These are phyloP conservation scores for Nymphalis urticae DNA, from an alignment of 2,888 invertebrate species.

Conservation along the genomic window DNA sequence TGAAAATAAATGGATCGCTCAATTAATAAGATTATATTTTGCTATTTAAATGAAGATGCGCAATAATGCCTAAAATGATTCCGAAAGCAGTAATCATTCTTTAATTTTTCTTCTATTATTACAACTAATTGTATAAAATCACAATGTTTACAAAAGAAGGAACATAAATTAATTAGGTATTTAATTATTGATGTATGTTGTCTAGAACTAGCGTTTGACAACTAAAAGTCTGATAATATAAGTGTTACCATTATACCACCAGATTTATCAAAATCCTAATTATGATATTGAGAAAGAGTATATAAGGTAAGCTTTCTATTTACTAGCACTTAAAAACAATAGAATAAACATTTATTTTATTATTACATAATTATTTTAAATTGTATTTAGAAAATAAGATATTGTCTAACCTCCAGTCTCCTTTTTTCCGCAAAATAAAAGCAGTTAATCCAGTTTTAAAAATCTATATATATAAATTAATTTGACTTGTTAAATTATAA, in stretches of 20 bases:
- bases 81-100: conserved; percentile 7
- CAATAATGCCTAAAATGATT: conserved; percentile 11
- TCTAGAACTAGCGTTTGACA: not conserved
- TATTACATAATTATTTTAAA: too few species aligned
- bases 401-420: too few species aligned
- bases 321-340: too few species aligned
- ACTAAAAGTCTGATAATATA: not conserved
- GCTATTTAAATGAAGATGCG: not conserved
- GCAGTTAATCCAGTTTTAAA: too few species aligned
- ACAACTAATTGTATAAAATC: conserved; percentile 7
- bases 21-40: conserved; percentile 11
- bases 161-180: not conserved
- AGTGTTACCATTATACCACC: not conserved
- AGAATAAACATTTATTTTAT: too few species aligned
- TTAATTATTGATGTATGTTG: conserved; percentile 1
- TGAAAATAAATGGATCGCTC: not conserved
- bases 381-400: too few species aligned
- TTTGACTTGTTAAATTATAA: too few species aligned
- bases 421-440: too few species aligned
- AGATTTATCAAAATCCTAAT: not conserved
- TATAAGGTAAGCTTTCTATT: too few species aligned
- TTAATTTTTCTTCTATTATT: not conserved
- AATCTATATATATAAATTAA: too few species aligned
- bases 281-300: too few species aligned
- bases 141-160: conserved; percentile 18